These are phyloP conservation scores for Mythimna lalbum DNA, from an alignment of 2,888 invertebrate species.

Conservation along the genomic window DNA sequence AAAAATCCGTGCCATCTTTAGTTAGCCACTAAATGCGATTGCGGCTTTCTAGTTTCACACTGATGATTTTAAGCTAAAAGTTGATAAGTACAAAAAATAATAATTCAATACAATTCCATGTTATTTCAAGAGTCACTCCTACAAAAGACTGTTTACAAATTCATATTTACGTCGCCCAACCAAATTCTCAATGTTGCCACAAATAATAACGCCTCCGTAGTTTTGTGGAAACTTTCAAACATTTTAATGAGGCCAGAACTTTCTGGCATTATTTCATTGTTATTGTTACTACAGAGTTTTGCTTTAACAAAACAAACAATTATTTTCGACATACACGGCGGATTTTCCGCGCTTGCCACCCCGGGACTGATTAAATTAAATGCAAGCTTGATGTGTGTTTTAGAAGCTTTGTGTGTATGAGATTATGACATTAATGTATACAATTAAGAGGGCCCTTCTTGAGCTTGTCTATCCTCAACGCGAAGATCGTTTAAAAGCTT, in stretches of 20 bases:
- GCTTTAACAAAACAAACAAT: constrained; percentile 38
- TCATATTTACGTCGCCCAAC: constrained; percentile 25
- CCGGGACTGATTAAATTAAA: constrained; percentile 27
- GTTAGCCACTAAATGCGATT: too few species aligned
- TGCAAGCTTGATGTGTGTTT: constrained; percentile 17
- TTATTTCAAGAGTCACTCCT: background rate
- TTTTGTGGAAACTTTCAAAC: constrained; percentile 48
- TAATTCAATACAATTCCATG: background rate
- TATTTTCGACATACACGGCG: constrained; percentile 32
- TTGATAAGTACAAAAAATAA: too few species aligned
- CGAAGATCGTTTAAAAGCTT: too few species aligned
- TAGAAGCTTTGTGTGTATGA: constrained; percentile 1
- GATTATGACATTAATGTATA: background rate
- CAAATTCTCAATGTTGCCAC: constrained; percentile 28
- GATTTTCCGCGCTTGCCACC: constrained; percentile 26
- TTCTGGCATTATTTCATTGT: constrained; percentile 55
- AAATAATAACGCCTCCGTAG: constrained; percentile 47
- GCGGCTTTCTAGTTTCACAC: too few species aligned
- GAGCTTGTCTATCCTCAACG: too few species aligned
- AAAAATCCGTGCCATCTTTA: too few species aligned
- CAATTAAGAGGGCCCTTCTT: background rate
- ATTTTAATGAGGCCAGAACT: constrained; percentile 62
- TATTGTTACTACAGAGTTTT: constrained; percentile 35
- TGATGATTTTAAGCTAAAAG: too few species aligned
- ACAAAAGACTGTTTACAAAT: constrained; percentile 23